Evolutionary conservation across 2,888 invertebrate genomes (phyloP), one percentile per base, ranked within the genome.

Genomic region (Aphodius granarius): DNA sequence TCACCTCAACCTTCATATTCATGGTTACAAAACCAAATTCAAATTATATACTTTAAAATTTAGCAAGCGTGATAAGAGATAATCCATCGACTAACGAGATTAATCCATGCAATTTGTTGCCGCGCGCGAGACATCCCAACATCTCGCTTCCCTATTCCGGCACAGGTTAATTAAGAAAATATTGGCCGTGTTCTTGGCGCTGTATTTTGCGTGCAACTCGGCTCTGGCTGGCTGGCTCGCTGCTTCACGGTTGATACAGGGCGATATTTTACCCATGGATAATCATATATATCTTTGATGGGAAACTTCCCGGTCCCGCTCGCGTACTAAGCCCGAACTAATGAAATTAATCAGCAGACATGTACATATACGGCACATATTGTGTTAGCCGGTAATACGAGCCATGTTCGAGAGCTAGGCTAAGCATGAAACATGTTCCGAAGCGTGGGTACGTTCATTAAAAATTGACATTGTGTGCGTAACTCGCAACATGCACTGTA

Each of bases 271-370:
- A 43, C 43, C 43, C 43, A 13, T 13, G 43, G 1, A 43, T 43
- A 43, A 43, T 43, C 43, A 43, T 43, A 43, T 43, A 43, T 43
- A 43, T 43, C 43, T 43, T 43, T 43, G 43, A 43, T 43, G 43
- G 43, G 43, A 43, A 43, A 43, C 43, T 43, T 43, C 2, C 43
- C 43, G 43, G 43, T 43, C 43, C 13, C 43, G 43, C 43, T 43
- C 43, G 3, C 43, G 43, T 43, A 43, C 43, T 43, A 43, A 43
- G 43, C 43, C 43, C 43, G 20, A n/a, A 68, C n/a, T 68, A 68
- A 68, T 22, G 68, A 20, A 68, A 68, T 68, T 68, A 68, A 22
- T 68, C 68, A 68, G 21, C 22, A 68, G 68, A 68, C 68, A 68
- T 68, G 21, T 68, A 68, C 68, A n/a, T 68, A 68, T 22, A 68